A percentile compares a stretch with the other conserved stretches of the same genome.
Evolutionary conservation across 2,888 invertebrate species (phyloP).

Genomic region (Eilema caniola): DNA sequence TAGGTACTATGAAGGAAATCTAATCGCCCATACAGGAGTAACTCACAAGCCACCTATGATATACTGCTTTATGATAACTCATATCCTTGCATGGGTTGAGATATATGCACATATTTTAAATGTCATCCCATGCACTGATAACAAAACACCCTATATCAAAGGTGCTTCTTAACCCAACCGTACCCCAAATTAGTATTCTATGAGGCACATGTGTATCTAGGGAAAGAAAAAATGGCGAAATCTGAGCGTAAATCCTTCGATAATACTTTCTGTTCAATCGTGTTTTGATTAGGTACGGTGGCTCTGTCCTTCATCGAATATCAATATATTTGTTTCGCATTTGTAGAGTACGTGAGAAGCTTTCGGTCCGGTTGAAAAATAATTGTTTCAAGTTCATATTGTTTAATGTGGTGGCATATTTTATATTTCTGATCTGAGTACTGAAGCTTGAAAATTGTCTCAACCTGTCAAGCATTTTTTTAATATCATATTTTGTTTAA

Average conservation of each 20-base stretch:
- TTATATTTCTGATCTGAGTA: no score
- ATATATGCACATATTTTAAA: conserved; percentile 13
- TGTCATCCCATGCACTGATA: conserved; percentile 11
- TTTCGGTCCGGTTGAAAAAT: neutral
- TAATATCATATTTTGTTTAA: no score
- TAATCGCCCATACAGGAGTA: neutral
- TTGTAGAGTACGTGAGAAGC: neutral
- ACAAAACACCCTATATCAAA: conserved; percentile 11
- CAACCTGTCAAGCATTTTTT: no score
- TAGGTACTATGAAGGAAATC: neutral
- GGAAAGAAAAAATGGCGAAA: conserved; percentile 5
- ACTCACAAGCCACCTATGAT: neutral
- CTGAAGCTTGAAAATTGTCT: no score
- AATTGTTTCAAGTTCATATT: no score
- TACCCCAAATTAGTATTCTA: conserved; percentile 12
- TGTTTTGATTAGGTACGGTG: conserved; percentile 9
- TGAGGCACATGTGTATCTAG: neutral
- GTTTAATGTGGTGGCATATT: no score
- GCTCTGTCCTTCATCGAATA: neutral
- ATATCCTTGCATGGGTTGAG: neutral
- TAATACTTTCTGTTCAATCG: conserved; percentile 9
- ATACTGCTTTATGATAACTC: neutral
- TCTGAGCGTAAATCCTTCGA: neutral
- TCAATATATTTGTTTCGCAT: neutral
- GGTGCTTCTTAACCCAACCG: conserved; percentile 1